Evolutionary conservation across 2,797 vertebrate genomes (phyloP).

Genomic region (Manis pentadactyla): DNA sequence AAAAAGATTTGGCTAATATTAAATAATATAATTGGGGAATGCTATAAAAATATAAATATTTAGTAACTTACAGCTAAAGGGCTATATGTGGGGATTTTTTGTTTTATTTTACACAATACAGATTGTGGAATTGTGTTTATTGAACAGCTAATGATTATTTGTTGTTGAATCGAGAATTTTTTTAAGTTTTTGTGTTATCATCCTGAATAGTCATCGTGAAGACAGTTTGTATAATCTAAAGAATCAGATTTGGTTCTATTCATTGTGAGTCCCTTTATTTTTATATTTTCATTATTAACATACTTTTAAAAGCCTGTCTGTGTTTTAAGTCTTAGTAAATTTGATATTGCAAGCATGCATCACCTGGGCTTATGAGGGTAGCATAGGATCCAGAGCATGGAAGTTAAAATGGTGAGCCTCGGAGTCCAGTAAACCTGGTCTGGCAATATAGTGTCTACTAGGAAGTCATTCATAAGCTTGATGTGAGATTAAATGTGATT

Average conservation of each 20-base stretch:
- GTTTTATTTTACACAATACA: not conserved
- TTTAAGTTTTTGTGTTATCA: constrained; percentile 10
- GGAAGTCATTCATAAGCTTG: not conserved
- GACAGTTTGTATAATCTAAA: constrained; percentile 31
- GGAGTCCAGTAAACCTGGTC: not conserved
- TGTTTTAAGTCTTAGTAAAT: constrained; percentile 3
- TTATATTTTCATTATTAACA: not conserved
- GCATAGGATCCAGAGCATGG: not conserved
- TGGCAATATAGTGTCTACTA: not conserved
- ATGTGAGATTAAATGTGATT: constrained; percentile 7
- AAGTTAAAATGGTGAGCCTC: not conserved
- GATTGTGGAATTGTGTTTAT: not conserved
- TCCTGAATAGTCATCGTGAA: not conserved
- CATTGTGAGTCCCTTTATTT: not conserved
- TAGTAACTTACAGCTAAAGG: not conserved
- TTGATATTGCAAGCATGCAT: not conserved
- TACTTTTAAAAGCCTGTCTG: not conserved
- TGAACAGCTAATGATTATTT: constrained; percentile 3
- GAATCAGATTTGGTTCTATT: not conserved
- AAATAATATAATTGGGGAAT: not conserved
- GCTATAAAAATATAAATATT: not conserved
- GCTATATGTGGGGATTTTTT: not conserved
- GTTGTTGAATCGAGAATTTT: not conserved
- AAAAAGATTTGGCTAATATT: not conserved
- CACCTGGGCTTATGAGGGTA: not conserved